Percentiles rank a stretch among this genome's conserved stretches.
Conservation (phyloP, 2,797 vertebrate species). For the Betta splendens region DNA sequence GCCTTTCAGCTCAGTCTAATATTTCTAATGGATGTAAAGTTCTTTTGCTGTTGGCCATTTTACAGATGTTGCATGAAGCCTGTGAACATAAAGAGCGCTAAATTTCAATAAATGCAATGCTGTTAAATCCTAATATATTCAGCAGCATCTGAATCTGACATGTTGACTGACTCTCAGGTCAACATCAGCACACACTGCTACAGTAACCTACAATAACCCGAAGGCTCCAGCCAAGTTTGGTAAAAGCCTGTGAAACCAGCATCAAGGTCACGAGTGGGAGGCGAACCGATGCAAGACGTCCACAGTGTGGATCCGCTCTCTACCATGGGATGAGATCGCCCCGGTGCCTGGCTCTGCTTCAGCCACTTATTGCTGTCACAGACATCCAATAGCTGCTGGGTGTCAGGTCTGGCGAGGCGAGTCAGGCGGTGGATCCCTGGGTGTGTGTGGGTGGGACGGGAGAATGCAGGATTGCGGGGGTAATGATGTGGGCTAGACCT, state of each 20-base stretch:
- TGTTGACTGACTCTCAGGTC: not conserved
- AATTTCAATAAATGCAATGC: not conserved
- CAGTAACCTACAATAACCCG: slow-evolving; percentile 27
- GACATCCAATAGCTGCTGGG: slow-evolving; percentile 50
- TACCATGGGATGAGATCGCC: slow-evolving; percentile 34
- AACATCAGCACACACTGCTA: slow-evolving; percentile 1
- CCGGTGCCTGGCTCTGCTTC: slow-evolving; percentile 48
- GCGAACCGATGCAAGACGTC: slow-evolving; percentile 24
- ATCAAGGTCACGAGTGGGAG: slow-evolving; percentile 32
- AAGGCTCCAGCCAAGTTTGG: slow-evolving; percentile 1
- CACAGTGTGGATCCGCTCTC: slow-evolving; percentile 32
- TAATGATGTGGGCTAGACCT: slow-evolving; percentile 70
- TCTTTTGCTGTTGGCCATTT: slow-evolving; percentile 35
- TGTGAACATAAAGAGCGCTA: not conserved
- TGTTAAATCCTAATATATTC: not conserved
- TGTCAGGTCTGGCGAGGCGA: slow-evolving; percentile 54
- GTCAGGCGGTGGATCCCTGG: slow-evolving; percentile 46
- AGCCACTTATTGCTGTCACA: slow-evolving; percentile 45
- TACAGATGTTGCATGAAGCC: not conserved
- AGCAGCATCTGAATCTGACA: not conserved
- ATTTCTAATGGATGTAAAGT: slow-evolving; percentile 40
- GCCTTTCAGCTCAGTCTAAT: slow-evolving; percentile 25
- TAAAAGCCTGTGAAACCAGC: slow-evolving; percentile 17
- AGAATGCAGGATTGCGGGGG: slow-evolving; percentile 51
- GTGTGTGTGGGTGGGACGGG: slow-evolving; percentile 60